These are phyloP conservation scores for Mantis religiosa DNA, from an alignment of 2,888 invertebrate species.

Conservation along the genomic window DNA sequence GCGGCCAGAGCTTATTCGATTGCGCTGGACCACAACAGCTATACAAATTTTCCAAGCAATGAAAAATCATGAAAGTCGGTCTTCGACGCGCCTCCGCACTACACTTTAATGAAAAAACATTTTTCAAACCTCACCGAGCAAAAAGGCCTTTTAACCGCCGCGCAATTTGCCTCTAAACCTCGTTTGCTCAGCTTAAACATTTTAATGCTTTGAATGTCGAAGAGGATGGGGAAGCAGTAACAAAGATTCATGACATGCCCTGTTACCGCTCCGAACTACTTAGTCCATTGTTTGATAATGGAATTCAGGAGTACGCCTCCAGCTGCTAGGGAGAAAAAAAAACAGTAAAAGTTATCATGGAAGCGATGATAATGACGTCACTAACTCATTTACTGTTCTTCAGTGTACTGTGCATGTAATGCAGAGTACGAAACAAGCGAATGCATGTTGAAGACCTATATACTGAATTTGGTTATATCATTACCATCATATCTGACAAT, in stretches of 20 bases:
- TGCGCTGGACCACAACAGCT: background rate
- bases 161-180: background rate
- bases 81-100: background rate
- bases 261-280: background rate
- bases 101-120: background rate
- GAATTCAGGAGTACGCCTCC: background rate
- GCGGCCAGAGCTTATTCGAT: background rate
- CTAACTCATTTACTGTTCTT: constrained; percentile 4
- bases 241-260: background rate
- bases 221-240: background rate
- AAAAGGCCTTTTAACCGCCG: background rate
- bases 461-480: constrained; percentile 5
- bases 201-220: background rate
- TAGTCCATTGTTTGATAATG: background rate
- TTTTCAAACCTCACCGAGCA: background rate
- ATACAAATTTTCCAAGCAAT: background rate
- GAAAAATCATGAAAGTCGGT: background rate
- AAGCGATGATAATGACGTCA: constrained; percentile 1
- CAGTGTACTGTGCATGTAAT: background rate
- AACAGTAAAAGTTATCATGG: background rate
- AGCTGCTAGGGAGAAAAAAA: background rate
- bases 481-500: constrained; percentile 8
- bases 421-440: background rate
- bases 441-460: constrained; percentile 1
- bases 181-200: background rate